These are phyloP conservation scores for Dione juno DNA, from an alignment of 2,888 invertebrate genomes.

Conservation along the genomic window DNA sequence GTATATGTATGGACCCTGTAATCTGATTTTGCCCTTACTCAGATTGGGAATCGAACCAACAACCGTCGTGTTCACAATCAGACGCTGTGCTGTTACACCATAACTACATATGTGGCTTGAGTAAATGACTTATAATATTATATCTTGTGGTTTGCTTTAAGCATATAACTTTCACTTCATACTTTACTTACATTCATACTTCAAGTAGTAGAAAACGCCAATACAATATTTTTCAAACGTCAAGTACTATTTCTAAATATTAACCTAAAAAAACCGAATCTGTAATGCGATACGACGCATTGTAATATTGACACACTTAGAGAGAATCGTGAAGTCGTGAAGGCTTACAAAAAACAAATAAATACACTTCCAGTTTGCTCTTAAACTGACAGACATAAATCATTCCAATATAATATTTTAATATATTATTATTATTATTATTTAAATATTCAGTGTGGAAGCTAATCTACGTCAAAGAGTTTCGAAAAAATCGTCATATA, in stretches of 20 bases:
- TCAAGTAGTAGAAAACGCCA: background rate
- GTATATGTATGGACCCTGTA: no score
- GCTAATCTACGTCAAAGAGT: background rate
- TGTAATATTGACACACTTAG: slow-evolving; percentile 44
- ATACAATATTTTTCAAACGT: background rate
- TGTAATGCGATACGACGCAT: slow-evolving; percentile 30
- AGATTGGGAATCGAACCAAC: no score
- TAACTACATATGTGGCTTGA: no score
- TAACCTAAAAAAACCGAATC: slow-evolving; percentile 18
- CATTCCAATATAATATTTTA: background rate
- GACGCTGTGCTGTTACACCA: no score
- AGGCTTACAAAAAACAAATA: slow-evolving; percentile 15
- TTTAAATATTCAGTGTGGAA: no score
- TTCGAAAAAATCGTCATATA: background rate
- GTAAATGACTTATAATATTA: background rate
- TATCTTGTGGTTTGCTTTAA: background rate
- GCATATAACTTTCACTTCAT: slow-evolving; percentile 1
- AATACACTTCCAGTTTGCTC: background rate
- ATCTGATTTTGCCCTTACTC: no score
- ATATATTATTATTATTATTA: background rate
- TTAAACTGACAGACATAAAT: background rate
- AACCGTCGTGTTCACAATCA: no score
- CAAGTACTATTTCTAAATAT: slow-evolving; percentile 13
- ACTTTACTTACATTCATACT: background rate
- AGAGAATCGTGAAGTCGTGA: slow-evolving; percentile 38